Evolutionary conservation across 2,888 invertebrate genomes (phyloP).

Genomic region (Stenichneumon culpator): DNA sequence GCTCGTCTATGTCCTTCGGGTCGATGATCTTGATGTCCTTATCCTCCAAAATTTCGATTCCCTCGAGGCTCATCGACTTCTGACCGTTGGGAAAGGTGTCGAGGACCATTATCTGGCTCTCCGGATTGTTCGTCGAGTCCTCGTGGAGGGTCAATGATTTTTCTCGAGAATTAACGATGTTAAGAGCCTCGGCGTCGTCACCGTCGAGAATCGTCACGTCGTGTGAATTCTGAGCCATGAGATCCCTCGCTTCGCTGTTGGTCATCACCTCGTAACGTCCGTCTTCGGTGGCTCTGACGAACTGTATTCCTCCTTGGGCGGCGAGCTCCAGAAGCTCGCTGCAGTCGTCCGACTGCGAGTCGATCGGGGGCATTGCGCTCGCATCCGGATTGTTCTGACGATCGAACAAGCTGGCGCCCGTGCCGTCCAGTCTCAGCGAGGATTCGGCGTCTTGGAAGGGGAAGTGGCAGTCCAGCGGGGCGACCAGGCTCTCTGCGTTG

Average conservation of each 20-base stretch:
- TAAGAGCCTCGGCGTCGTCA: constrained; percentile 81
- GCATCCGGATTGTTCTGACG: constrained; percentile 60
- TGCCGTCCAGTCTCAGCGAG: constrained; percentile 46
- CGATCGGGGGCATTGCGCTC: constrained; percentile 3
- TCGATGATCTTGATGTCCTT: constrained; percentile 81
- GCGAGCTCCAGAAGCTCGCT: constrained; percentile 83
- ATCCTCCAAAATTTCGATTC: constrained; percentile 80
- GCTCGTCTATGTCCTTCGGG: constrained; percentile 78
- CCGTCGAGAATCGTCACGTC: constrained; percentile 82
- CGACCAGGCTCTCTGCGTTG: constrained; percentile 72
- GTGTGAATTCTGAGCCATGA: constrained; percentile 84
- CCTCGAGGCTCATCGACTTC: constrained; percentile 64
- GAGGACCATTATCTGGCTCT: constrained; percentile 80
- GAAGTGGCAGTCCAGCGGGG: constrained; percentile 76
- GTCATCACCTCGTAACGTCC: constrained; percentile 84
- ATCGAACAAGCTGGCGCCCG: constrained; percentile 59
- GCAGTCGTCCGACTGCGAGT: constrained; percentile 78
- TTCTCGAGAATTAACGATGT: constrained; percentile 74
- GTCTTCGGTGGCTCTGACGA: constrained; percentile 84
- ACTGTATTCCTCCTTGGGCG: constrained; percentile 84
- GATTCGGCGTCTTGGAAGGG: constrained; percentile 69
- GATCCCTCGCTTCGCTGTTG: constrained; percentile 83
- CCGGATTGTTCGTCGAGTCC: constrained; percentile 70
- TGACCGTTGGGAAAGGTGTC: constrained; percentile 72
- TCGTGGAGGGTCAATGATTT: constrained; percentile 41